These are phyloP conservation scores for Bombus turneri DNA, from an alignment of 1,140 invertebrate genomes.

Conservation along the genomic window DNA sequence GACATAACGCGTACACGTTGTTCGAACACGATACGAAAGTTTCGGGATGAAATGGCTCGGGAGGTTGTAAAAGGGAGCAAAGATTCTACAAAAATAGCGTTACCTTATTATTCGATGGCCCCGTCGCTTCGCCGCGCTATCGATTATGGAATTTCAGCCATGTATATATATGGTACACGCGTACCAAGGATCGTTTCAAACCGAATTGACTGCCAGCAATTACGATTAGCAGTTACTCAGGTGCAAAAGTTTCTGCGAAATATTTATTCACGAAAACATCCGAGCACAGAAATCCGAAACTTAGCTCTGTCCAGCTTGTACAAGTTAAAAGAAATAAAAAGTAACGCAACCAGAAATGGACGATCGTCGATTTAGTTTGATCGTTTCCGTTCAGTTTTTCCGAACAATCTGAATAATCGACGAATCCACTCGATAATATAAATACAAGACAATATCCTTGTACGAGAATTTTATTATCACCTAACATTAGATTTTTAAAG, in stretches of 20 bases:
- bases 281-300: neutral
- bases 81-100: neutral
- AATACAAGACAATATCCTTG: neutral
- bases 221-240: neutral
- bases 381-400: neutral
- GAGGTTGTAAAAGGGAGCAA: neutral
- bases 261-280: neutral
- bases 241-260: neutral
- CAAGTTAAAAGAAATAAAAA: too few species aligned
- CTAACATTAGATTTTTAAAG: neutral
- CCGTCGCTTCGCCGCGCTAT: neutral
- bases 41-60: neutral
- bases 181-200: neutral
- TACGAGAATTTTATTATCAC: neutral
- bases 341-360: neutral
- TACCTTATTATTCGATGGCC: neutral
- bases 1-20: too few species aligned
- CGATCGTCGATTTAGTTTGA: neutral
- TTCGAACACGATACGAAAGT: neutral
- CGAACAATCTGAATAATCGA: neutral
- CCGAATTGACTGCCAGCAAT: neutral
- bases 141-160: slow-evolving; percentile 8
- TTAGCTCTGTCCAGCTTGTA: too few species aligned
- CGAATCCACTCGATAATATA: neutral
- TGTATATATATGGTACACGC: neutral